phyloP scores from a whole-genome alignment of 1,140 invertebrate genomes.

The Drosophila nikananu region DNA sequence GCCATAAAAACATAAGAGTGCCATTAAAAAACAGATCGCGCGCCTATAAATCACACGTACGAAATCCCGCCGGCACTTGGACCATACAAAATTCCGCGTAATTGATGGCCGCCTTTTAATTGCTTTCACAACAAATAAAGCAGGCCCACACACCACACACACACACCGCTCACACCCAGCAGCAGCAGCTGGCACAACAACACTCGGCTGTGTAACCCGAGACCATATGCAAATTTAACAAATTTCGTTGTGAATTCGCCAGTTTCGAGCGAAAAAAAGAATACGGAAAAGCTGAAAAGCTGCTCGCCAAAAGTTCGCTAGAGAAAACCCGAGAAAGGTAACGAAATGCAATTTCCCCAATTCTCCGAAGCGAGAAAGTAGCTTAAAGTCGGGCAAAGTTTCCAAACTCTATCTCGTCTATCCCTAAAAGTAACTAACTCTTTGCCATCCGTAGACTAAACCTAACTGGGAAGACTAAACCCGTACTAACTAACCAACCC shows the following conservation, averaged over 20 bases:
- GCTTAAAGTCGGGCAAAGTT: conserved; percentile 33
- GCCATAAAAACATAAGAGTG: conserved; percentile 57
- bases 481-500: conserved; percentile 75
- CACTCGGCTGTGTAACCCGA: conserved; percentile 34
- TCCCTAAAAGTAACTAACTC: conserved; percentile 54
- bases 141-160: conserved; percentile 23
- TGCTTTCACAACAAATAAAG: conserved; percentile 82
- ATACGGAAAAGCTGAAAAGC: conserved; percentile 39
- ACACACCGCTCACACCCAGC: conserved; percentile 10
- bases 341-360: conserved; percentile 56
- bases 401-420: neutral
- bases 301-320: conserved; percentile 61
- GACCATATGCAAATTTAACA: conserved; percentile 77
- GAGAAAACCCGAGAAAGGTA: conserved; percentile 68
- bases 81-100: conserved; percentile 70
- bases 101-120: conserved; percentile 78
- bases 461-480: conserved; percentile 30
- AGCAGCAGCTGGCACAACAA: conserved; percentile 47
- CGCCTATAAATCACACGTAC: conserved; percentile 75
- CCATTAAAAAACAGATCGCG: conserved; percentile 71
- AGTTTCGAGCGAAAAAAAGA: conserved; percentile 57
- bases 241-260: conserved; percentile 79
- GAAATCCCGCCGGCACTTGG: conserved; percentile 39
- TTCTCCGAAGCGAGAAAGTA: conserved; percentile 36
- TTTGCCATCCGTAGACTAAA: conserved; percentile 36